Percentiles rank a stretch among this genome's conserved stretches.
Evolutionary conservation across 2,797 vertebrate genomes (phyloP).

Genomic region (Salmo trutta): DNA sequence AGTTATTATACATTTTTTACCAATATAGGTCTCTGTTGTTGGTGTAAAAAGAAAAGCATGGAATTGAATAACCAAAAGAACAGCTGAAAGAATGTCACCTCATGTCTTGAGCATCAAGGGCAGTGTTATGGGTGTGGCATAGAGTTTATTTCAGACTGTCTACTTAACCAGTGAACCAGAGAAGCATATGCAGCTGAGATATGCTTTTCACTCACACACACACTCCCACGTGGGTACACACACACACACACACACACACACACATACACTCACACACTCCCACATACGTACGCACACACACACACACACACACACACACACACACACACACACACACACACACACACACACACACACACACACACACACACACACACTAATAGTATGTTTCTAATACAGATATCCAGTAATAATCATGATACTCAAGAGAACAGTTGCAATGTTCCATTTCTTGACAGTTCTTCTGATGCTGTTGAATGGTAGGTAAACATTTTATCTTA

Average conservation of each 20-base stretch:
- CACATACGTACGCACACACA: too few species aligned
- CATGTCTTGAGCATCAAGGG: too few species aligned
- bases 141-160: not conserved
- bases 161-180: constrained; percentile 7
- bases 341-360: not conserved
- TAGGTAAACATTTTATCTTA: constrained; percentile 27
- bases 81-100: not conserved
- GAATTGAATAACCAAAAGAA: not conserved
- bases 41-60: not conserved
- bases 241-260: not conserved
- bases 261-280: too few species aligned
- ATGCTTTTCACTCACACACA: not conserved
- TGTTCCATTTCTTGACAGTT: constrained; percentile 9
- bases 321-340: too few species aligned
- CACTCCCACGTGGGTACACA: not conserved
- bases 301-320: too few species aligned
- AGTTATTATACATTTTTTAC: not conserved
- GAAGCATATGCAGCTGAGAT: not conserved
- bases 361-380: not conserved
- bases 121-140: not conserved
- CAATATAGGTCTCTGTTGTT: not conserved
- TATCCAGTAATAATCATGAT: constrained; percentile 5
- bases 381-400: constrained; percentile 27
- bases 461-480: constrained; percentile 40
- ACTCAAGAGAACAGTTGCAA: constrained; percentile 25